Conservation (phyloP, 2,113 vertebrate genomes). For the Sakesphorus luctuosus region DNA sequence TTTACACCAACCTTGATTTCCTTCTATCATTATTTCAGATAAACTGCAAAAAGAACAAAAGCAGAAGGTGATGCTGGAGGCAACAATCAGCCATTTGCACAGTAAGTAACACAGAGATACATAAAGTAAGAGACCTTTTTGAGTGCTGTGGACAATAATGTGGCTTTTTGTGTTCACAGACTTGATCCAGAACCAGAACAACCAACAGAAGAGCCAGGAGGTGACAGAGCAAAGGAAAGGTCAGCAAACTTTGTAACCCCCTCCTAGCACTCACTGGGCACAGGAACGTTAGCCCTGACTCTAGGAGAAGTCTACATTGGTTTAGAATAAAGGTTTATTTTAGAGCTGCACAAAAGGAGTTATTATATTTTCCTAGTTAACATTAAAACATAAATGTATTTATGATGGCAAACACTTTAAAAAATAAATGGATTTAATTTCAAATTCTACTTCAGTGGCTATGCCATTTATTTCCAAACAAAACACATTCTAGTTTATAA, state of each 20-base stretch:
- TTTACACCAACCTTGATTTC: background rate
- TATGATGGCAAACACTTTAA: conserved; percentile 38
- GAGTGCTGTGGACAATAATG: accelerated
- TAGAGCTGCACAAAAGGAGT: background rate
- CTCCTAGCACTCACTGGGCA: background rate
- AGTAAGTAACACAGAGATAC: conserved; percentile 52
- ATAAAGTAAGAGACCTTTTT: accelerated
- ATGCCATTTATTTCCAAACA: conserved; percentile 25
- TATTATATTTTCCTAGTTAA: background rate
- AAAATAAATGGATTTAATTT: conserved; percentile 71
- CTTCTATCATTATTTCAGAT: conserved; percentile 51
- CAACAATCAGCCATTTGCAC: conserved; percentile 60
- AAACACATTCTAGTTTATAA: background rate
- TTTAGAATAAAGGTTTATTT: background rate
- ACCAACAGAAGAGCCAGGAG: conserved; percentile 22
- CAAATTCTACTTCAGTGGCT: conserved; percentile 26
- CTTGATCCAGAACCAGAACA: conserved; percentile 56
- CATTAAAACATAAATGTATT: conserved; percentile 6
- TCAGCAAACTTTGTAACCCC: conserved; percentile 70
- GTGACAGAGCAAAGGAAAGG: conserved; percentile 53
- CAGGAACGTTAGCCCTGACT: background rate
- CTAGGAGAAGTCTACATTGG: background rate
- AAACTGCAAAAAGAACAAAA: conserved; percentile 68
- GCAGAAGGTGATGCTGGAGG: conserved; percentile 61
- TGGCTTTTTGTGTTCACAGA: conserved; percentile 29